Conservation (phyloP, 2,797 vertebrate genomes). For the Tinamus major region DNA sequence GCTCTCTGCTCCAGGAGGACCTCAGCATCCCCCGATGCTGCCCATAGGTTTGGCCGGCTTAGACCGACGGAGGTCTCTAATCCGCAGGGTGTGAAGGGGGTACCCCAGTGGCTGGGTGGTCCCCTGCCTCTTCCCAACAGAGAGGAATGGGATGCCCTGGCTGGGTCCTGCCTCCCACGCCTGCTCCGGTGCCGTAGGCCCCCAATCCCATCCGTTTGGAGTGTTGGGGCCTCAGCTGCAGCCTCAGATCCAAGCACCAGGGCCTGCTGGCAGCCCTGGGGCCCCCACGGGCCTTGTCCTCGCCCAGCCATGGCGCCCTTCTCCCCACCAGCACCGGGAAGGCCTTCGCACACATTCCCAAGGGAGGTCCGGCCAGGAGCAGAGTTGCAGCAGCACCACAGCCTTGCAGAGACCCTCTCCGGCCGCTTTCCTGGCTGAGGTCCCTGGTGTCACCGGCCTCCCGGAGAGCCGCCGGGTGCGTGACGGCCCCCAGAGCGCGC, state of each 20-base stretch:
- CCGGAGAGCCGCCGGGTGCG: not conserved
- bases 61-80: not conserved
- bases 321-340: not conserved
- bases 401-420: too few species aligned
- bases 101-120: not conserved
- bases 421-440: accelerated
- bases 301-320: not conserved
- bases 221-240: too few species aligned
- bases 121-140: not conserved
- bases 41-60: not conserved
- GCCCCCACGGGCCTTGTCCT: not conserved
- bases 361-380: not conserved
- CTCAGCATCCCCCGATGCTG: accelerated
- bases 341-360: too few species aligned
- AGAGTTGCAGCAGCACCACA: not conserved
- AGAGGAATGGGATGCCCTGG: accelerated
- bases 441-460: not conserved
- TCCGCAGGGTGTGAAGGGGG: not conserved
- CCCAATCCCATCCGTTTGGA: too few species aligned
- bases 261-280: too few species aligned
- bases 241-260: too few species aligned
- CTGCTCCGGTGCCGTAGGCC: too few species aligned
- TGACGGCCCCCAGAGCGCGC: accelerated
- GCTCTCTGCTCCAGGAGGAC: not conserved
- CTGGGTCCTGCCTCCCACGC: too few species aligned